phyloP scores from a whole-genome alignment of 2,888 invertebrate genomes.

The Galerucella calmariensis region DNA sequence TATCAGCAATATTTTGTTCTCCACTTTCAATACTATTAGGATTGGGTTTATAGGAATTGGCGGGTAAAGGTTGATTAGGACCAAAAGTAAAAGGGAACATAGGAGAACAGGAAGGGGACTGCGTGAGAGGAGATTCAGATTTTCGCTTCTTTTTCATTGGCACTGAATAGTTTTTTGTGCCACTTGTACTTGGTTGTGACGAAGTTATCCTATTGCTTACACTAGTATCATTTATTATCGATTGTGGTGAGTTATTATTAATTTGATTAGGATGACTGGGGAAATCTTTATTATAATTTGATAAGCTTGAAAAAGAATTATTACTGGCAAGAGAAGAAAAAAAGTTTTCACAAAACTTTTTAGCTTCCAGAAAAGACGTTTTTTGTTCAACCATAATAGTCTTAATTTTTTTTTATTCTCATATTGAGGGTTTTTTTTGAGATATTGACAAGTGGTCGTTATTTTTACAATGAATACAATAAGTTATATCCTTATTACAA shows the following conservation, averaged over 20 bases:
- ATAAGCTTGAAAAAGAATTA: conserved; percentile 2
- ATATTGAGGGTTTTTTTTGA: background rate
- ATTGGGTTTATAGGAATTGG: too few relatives aligned
- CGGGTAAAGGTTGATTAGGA: background rate
- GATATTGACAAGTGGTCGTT: background rate
- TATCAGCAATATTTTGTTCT: background rate
- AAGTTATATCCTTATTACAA: background rate
- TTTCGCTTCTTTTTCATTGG: background rate
- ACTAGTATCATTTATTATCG: background rate
- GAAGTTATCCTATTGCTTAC: conserved; percentile 1
- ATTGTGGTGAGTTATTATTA: background rate
- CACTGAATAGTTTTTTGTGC: background rate
- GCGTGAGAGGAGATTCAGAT: background rate
- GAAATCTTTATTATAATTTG: conserved; percentile 2
- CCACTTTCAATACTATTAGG: too few relatives aligned
- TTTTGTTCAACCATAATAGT: background rate
- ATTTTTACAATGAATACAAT: conserved; percentile 1
- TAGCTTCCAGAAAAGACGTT: background rate
- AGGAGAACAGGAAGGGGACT: conserved; percentile 2
- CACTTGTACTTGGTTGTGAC: background rate
- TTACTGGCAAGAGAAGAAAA: background rate
- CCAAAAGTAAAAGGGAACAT: background rate
- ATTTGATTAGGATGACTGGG: background rate
- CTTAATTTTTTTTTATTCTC: background rate
- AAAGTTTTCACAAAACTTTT: background rate